These are phyloP conservation scores for Fratercula arctica DNA, from an alignment of 2,797 vertebrate genomes.

Conservation along the genomic window DNA sequence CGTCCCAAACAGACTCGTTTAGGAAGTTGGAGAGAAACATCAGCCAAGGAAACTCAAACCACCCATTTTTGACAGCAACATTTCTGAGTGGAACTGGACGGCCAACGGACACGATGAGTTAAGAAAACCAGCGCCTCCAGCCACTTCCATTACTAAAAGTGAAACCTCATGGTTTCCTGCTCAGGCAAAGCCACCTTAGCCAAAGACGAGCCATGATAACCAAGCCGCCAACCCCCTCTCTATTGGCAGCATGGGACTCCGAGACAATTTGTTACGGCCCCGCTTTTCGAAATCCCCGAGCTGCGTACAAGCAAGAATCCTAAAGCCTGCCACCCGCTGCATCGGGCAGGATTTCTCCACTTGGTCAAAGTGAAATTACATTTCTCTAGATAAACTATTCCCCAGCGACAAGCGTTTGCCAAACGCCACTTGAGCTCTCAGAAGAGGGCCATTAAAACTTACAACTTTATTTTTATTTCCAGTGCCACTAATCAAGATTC, in stretches of 20 bases:
- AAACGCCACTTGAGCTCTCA: not conserved
- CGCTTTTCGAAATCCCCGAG: not conserved
- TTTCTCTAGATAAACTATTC: not conserved
- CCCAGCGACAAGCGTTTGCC: not conserved
- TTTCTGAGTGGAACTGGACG: not conserved
- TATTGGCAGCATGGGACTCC: rapidly evolving
- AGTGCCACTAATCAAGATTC: not conserved
- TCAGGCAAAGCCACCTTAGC: not conserved
- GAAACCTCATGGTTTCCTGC: rapidly evolving
- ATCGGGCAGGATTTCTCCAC: not conserved
- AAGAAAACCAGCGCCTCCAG: not conserved
- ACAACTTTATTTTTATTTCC: not conserved
- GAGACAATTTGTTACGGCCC: rapidly evolving
- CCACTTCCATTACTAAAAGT: not conserved
- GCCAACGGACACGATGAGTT: rapidly evolving
- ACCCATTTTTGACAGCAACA: not conserved
- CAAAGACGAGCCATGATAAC: rapidly evolving
- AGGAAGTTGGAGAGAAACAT: not conserved
- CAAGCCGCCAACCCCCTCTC: rapidly evolving
- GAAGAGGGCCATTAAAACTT: not conserved
- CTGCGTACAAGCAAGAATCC: not conserved
- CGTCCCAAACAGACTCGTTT: not conserved
- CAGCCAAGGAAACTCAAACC: not conserved
- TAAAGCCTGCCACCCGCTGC: not conserved
- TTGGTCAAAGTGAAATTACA: not conserved